phyloP scores from a whole-genome alignment of 2,888 invertebrate species.

The Lobophora halterata region DNA sequence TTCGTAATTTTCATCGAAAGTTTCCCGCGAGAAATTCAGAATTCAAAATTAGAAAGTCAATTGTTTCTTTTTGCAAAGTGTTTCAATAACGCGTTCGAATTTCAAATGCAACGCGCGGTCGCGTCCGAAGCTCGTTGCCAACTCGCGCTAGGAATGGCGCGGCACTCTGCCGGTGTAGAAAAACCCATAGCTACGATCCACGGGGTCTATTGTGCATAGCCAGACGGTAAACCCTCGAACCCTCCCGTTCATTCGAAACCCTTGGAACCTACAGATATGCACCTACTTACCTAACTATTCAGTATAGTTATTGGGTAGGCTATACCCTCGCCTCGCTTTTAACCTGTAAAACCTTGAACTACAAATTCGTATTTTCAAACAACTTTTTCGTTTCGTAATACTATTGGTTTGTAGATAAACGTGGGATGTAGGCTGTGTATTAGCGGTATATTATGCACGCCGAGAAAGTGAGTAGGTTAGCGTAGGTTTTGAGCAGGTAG shows the following conservation, averaged over 20 bases:
- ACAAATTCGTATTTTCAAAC: constrained; percentile 7
- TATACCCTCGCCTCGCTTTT: constrained; percentile 37
- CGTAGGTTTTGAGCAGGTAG: too few species aligned
- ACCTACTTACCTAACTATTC: constrained; percentile 5
- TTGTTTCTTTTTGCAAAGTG: constrained; percentile 7
- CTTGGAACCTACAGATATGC: constrained; percentile 50
- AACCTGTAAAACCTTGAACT: constrained; percentile 21
- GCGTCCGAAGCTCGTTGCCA: constrained; percentile 68
- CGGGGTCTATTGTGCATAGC: constrained; percentile 67
- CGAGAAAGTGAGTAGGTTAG: constrained; percentile 26
- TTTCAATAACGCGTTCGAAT: too few species aligned
- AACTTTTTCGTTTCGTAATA: constrained; percentile 10
- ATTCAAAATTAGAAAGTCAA: constrained; percentile 15
- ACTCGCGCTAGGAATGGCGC: constrained; percentile 60
- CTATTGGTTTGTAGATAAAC: constrained; percentile 7
- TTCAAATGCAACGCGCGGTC: constrained; percentile 78
- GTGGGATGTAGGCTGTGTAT: constrained; percentile 27
- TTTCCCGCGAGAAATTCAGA: constrained; percentile 24
- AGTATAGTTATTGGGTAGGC: too few species aligned
- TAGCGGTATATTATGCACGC: too few species aligned
- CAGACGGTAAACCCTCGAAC: constrained; percentile 75
- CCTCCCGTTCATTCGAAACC: constrained; percentile 52
- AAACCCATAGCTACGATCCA: constrained; percentile 60
- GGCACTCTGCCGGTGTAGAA: constrained; percentile 39
- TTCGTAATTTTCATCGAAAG: constrained; percentile 21